Base-by-base conservation (phyloP, 2,888 invertebrate species). In the Mylabris sibirica region DNA sequence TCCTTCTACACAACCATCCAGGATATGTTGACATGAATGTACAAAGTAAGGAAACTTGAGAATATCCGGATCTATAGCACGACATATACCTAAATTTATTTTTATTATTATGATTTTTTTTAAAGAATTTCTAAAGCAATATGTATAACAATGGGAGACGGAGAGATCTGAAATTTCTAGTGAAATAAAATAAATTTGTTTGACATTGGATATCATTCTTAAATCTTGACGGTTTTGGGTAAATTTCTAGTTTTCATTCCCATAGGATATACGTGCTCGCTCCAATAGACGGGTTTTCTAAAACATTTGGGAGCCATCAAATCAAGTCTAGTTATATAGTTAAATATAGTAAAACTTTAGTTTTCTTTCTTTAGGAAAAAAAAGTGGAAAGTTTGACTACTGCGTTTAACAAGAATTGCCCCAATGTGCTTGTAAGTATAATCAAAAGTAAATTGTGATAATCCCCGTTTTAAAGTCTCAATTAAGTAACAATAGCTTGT, bases 401-500 rank as follows among this genome's bases (percentile, higher is more conserved):
- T 30, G 14, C 41, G 41, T 41, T 44, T 44, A 44, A 44, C 44
- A 44, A 44, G 44, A 44, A n/a, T 11, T 44, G 17, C 12, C 17
- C 17, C 44, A 17, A 44, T 5, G 17, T 17, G 8, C 44, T 44
- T 44, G 14, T 34, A 9, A 5, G 2, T 17, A 44, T 53, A 22
- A 53, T 53, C 20, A 53, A 53, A 53, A 53, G 22, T 53, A 22
- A 53, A 53, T 11, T 53, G 22, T 22, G 22, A 53, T 53, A 53
- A 53, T 53, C 20, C 22, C 49, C 0, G 11, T 11, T 53, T 53
- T 22, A 22, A 53, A 53, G 49, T 20, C 53, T 67, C 49, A 68
- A 68, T 61, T 59, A 61, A 63, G 35, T 22, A 68, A 68, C 68
- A 68, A 68, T 68, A 49, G 61, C 64, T 68, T 68, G 68, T 68